Evolutionary conservation across 2,113 vertebrate genomes (phyloP).

Genomic region (Mormyrus iriodes): DNA sequence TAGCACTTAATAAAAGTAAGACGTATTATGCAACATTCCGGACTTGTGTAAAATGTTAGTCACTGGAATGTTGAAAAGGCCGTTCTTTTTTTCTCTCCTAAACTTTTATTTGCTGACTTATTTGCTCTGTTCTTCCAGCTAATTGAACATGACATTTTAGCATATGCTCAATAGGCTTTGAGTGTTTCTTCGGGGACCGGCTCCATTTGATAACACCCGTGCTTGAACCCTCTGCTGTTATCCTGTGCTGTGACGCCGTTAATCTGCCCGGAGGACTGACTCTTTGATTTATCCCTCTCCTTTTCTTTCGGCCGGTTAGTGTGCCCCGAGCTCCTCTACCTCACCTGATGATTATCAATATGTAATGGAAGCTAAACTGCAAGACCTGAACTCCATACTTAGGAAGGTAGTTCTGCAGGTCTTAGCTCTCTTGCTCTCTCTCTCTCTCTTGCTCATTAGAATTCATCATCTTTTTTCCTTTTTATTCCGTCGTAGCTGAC

Average conservation of each 20-base stretch:
- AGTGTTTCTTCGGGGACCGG: not conserved
- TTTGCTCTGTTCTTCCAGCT: not conserved
- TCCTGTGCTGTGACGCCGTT: slow-evolving; percentile 62
- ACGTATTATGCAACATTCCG: not conserved
- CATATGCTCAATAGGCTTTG: not conserved
- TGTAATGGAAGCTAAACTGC: slow-evolving; percentile 97
- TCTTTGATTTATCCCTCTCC: slow-evolving; percentile 89
- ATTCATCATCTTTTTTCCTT: slow-evolving; percentile 58
- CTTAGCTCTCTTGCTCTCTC: slow-evolving; percentile 72
- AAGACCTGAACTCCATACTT: slow-evolving; percentile 96
- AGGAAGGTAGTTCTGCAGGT: slow-evolving; percentile 94
- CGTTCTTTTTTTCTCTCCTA: not conserved
- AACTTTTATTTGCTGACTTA: not conserved
- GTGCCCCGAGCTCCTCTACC: slow-evolving; percentile 89
- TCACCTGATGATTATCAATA: slow-evolving; percentile 96
- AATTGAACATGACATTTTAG: slow-evolving; percentile 1
- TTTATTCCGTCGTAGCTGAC: slow-evolving; percentile 74
- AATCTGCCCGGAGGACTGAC: slow-evolving; percentile 56
- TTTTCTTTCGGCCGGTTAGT: slow-evolving; percentile 81
- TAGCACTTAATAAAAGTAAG: not conserved
- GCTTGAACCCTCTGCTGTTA: slow-evolving; percentile 61
- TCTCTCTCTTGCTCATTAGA: slow-evolving; percentile 73
- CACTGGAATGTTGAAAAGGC: not conserved
- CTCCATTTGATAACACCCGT: not conserved
- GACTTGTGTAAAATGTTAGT: not conserved